A percentile compares a stretch with the other conserved stretches of the same genome.
Conservation (phyloP, 1,140 invertebrate species). For the Listronotus bonariensis region DNA sequence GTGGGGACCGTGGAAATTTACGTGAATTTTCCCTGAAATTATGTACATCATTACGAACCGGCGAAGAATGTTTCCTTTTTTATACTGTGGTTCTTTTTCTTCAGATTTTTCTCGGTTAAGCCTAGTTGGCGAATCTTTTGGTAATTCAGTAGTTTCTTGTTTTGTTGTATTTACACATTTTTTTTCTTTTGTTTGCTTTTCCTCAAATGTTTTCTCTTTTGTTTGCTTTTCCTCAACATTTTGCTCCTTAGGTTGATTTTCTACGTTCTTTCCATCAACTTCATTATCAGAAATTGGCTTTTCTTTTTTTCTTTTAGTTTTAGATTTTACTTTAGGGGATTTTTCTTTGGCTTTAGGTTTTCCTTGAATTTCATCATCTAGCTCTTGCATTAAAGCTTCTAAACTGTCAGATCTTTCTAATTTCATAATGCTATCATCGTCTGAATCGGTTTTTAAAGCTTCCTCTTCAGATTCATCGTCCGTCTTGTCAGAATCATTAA, state of each 20-base stretch:
- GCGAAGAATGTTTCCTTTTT: constrained; percentile 1
- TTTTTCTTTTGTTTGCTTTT: constrained; percentile 3
- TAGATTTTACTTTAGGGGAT: constrained; percentile 36
- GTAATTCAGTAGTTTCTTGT: background rate
- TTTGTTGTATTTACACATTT: constrained; percentile 3
- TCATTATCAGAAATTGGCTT: background rate
- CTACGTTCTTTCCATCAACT: constrained; percentile 3
- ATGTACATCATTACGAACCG: constrained; percentile 1
- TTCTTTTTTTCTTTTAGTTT: constrained; percentile 32
- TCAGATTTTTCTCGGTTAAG: constrained; percentile 8
- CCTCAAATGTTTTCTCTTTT: too few relatives aligned
- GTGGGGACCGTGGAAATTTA: background rate
- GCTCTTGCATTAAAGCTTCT: constrained; percentile 53
- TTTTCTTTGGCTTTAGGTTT: constrained; percentile 38
- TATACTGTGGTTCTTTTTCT: background rate
- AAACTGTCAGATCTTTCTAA: constrained; percentile 48
- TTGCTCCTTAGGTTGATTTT: background rate
- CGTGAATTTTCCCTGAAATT: background rate
- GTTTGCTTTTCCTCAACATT: background rate
- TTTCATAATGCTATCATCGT: constrained; percentile 27
- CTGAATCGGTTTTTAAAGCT: constrained; percentile 23
- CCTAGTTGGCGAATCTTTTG: background rate
- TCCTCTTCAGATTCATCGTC: constrained; percentile 51
- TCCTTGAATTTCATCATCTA: constrained; percentile 54
- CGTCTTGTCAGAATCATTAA: constrained; percentile 51